Base-by-base conservation (phyloP, 2,888 invertebrate genomes). In the Bursaphelenchus okinawaensis region DNA sequence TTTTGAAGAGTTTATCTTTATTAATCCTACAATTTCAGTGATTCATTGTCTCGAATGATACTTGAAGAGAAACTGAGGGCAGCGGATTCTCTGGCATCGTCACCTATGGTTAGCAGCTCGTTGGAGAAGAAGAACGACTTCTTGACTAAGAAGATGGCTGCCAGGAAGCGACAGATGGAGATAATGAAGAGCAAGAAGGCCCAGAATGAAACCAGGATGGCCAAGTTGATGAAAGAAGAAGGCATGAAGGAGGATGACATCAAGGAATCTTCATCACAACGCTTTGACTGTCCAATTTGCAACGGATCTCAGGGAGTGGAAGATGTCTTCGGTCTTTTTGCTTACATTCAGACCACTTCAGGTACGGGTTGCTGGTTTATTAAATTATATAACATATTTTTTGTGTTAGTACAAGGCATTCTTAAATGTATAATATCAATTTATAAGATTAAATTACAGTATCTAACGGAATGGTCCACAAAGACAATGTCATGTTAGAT, bases 211-310 rank as follows among this genome's bases (percentile, higher is more conserved):
- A 54, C 66, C 26, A 66, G 67, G 8, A 77, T 78, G 78, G 50
- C 71, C 63, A 72, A 70, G 24, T 57, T 77, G 63, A 74, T 76
- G 74, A 70, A 57, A 8, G 59, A 24, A 4, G 78, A 78, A 64
- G 72, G 74, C 19, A 65, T 78, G 58, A 67, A 70, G 7, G 70
- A 72, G 20, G 66, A 65, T 9, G 74, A 77, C 50, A 68, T 77
- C 52, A 74, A 73, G 23, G 62, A 63, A 4, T 73, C 76, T 59
- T 71, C 73, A 8, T 67, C 62, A 40, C 68, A 66, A 54, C 65
- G 23, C 19, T 22, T 4, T 51, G 61, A 52, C 29, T 78, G 78
- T 62, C 75, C 78, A 50, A 78, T 78, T 55, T 78, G 78, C 63
- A 72, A 75, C 7, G 75, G 74, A 51, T 24, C 52, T 24, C 62